Evolutionary conservation across 2,888 invertebrate genomes (phyloP), one percentile per base, ranked within the genome.

Genomic region (Phymatocera aterrima): DNA sequence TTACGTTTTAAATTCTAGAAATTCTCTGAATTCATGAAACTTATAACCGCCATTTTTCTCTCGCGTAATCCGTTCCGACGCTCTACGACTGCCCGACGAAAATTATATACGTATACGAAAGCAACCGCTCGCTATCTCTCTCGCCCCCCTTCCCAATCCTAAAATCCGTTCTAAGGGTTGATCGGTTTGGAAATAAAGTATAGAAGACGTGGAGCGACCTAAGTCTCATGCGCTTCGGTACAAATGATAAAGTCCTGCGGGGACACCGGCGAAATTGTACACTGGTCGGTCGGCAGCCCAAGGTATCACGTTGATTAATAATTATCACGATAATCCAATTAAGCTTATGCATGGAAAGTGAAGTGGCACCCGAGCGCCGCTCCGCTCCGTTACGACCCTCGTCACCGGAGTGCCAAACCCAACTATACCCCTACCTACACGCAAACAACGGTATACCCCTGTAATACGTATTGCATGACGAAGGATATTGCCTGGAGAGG

Each of bases 341-440:
- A 72, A 72, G 72, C 72, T 72, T 72, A 72, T 72, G 72, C 72
- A 72, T 72, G 72, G 72, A 72, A 72, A 72, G 72, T 72, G 72
- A 72, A 72, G 72, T 72, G 72, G 72, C 34, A 72, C 48, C 48
- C 72, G 34, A 72, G 48, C 48, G 51, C 43, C 51, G 0, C 46
- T 46, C 43, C 68, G 43, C 31, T 21, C 31, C 34, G 18, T 5
- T n/a, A 54, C 31, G 21, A 72, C 72, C 72, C 72, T 72, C 72
- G 72, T 72, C 72, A 72, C 43, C 51, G 51, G 72, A 34, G 51
- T 51, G 51, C 72, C 72, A 72, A 72, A 48, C 48, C 48, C n/a
- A 51, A 72, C 72, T 72, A 72, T 72, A 48, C 2, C 5, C 18
- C 64, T 15, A 8, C 4, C 18, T n/a, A 10, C 46, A 48, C 70